phyloP scores from a whole-genome alignment of 2,888 invertebrate species.

The Argyresthia albistria region DNA sequence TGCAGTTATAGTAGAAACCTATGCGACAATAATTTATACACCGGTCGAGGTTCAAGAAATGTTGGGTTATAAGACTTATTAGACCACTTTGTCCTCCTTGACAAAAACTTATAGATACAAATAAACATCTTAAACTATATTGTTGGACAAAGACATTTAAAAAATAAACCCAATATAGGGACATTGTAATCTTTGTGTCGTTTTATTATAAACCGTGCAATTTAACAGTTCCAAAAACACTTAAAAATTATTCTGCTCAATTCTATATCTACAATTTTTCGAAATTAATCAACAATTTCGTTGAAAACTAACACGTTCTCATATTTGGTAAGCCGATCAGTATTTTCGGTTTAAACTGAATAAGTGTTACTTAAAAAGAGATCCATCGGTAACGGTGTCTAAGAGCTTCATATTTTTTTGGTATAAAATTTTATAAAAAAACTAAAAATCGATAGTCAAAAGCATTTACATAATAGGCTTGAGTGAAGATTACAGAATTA shows the following conservation, averaged over 20 bases:
- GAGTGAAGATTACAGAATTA: not conserved
- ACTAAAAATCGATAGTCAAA: slow-evolving; percentile 16
- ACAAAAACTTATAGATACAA: slow-evolving; percentile 26
- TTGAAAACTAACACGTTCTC: slow-evolving; percentile 42
- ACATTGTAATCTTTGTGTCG: slow-evolving; percentile 29
- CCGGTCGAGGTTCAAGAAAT: slow-evolving; percentile 44
- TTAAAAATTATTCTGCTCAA: slow-evolving; percentile 14
- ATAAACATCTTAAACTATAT: slow-evolving; percentile 33
- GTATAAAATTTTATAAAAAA: slow-evolving; percentile 61
- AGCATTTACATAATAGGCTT: slow-evolving; percentile 1
- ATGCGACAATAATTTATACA: slow-evolving; percentile 65
- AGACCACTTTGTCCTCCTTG: slow-evolving; percentile 27
- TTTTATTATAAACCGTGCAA: slow-evolving; percentile 22
- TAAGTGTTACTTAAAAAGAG: slow-evolving; percentile 44
- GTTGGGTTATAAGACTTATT: slow-evolving; percentile 16
- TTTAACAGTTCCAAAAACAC: slow-evolving; percentile 4
- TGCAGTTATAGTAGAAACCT: slow-evolving; percentile 51
- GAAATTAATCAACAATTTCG: slow-evolving; percentile 39
- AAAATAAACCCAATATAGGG: slow-evolving; percentile 42
- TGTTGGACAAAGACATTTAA: slow-evolving; percentile 43
- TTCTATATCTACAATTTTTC: slow-evolving; percentile 52
- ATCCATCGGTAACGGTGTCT: slow-evolving; percentile 69
- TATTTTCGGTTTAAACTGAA: slow-evolving; percentile 1
- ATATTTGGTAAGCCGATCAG: slow-evolving; percentile 54
- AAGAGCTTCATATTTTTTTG: slow-evolving; percentile 65